Evolutionary conservation across 2,888 invertebrate species (phyloP).

Genomic region (Nebria salina): DNA sequence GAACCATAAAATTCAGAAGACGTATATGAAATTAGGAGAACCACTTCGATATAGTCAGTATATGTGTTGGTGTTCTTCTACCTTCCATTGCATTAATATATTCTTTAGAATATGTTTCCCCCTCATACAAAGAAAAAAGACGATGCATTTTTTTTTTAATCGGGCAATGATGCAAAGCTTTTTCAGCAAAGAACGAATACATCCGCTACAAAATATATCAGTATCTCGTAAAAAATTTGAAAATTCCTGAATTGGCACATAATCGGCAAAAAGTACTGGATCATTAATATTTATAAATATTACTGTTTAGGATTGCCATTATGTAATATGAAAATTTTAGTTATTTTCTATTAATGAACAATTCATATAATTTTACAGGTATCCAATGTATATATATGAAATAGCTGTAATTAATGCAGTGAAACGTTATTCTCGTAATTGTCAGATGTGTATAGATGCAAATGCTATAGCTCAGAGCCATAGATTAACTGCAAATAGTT

Average conservation of each 20-base stretch:
- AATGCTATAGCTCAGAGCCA: background rate
- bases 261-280: too few relatives aligned
- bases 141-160: slow-evolving; percentile 34
- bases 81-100: slow-evolving; percentile 14
- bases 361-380: too few relatives aligned
- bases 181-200: slow-evolving; percentile 6
- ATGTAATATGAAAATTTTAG: too few relatives aligned
- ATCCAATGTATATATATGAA: too few relatives aligned
- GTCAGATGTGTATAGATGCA: background rate
- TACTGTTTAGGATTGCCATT: too few relatives aligned
- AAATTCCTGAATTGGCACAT: too few relatives aligned
- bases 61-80: background rate
- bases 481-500: background rate
- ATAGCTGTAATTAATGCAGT: too few relatives aligned
- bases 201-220: slow-evolving; percentile 28
- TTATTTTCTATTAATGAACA: too few relatives aligned
- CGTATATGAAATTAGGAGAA: slow-evolving; percentile 42
- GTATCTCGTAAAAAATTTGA: too few relatives aligned
- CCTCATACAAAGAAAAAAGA: slow-evolving; percentile 27
- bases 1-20: slow-evolving; percentile 27
- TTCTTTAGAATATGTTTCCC: slow-evolving; percentile 20
- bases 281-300: too few relatives aligned
- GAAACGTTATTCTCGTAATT: background rate
- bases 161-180: slow-evolving; percentile 5
- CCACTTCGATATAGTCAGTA: slow-evolving; percentile 22